Conservation (phyloP, 2,797 vertebrate species). For the Tenualosa thibaudeaui region DNA sequence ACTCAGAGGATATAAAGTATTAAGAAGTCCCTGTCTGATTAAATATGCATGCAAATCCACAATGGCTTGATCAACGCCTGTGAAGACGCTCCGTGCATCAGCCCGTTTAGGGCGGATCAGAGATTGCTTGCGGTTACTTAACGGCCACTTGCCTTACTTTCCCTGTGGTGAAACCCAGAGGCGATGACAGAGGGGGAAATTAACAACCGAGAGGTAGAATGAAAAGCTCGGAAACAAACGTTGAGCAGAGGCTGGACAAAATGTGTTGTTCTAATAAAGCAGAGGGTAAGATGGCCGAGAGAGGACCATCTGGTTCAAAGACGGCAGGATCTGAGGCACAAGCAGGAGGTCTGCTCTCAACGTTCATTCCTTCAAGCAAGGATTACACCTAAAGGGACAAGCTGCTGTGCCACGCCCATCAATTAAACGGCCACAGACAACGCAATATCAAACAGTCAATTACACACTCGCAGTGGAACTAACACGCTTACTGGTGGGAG, state of each 20-base stretch:
- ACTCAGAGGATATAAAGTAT: constrained; percentile 75
- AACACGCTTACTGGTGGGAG: constrained; percentile 39
- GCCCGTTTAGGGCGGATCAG: constrained; percentile 53
- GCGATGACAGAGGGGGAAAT: background rate
- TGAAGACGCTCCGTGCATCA: constrained; percentile 46
- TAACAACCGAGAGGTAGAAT: background rate
- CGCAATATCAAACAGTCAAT: constrained; percentile 48
- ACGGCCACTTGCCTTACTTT: background rate
- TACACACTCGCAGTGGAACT: constrained; percentile 47
- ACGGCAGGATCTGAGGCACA: background rate
- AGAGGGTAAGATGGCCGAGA: background rate
- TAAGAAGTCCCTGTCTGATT: constrained; percentile 69
- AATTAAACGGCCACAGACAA: constrained; percentile 16
- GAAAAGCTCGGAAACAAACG: background rate
- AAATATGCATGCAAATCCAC: constrained; percentile 77
- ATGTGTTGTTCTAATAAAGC: background rate
- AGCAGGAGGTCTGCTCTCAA: constrained; percentile 41
- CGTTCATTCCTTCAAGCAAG: constrained; percentile 47
- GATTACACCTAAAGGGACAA: background rate
- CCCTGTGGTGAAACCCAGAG: background rate
- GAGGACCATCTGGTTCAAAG: background rate
- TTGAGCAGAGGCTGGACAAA: background rate
- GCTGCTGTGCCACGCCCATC: background rate
- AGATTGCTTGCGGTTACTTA: constrained; percentile 26
- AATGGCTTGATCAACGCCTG: constrained; percentile 55